Percentiles rank a stretch among this genome's conserved stretches.
These are phyloP conservation scores for Agrochola litura DNA, from an alignment of 2,888 invertebrate genomes.

Conservation along the genomic window DNA sequence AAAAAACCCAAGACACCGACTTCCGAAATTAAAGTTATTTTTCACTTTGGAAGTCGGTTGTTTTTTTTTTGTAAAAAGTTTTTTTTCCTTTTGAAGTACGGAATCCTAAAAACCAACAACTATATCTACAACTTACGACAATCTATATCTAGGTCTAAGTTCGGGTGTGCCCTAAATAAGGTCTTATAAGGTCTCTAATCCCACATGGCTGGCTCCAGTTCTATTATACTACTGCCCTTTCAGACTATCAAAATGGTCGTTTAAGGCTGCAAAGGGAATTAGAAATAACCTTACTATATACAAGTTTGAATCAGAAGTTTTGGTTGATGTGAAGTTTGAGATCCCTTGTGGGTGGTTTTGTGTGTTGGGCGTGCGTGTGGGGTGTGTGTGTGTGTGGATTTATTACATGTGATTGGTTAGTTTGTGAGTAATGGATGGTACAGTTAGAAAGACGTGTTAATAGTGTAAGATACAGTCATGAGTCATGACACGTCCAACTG, in stretches of 20 bases:
- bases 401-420: constrained; percentile 2
- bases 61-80: no score
- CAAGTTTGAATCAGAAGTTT: constrained; percentile 46
- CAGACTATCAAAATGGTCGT: constrained; percentile 47
- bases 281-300: constrained; percentile 35
- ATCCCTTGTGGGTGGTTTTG: constrained; percentile 11
- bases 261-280: constrained; percentile 55
- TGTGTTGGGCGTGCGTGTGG: constrained; percentile 19
- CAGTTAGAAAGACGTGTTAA: background rate
- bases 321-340: constrained; percentile 13
- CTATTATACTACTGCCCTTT: constrained; percentile 41
- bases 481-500: background rate
- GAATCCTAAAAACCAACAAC: background rate
- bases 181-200: constrained; percentile 40
- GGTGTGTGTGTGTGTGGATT: background rate
- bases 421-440: background rate
- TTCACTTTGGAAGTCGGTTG: no score
- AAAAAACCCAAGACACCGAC: no score
- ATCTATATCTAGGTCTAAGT: constrained; percentile 9
- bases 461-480: background rate
- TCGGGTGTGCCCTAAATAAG: constrained; percentile 18
- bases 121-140: background rate
- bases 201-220: constrained; percentile 23
- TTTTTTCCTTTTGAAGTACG: no score
- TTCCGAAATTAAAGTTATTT: no score